phyloP scores from a whole-genome alignment of 2,797 vertebrate species.

The Avahi laniger region DNA sequence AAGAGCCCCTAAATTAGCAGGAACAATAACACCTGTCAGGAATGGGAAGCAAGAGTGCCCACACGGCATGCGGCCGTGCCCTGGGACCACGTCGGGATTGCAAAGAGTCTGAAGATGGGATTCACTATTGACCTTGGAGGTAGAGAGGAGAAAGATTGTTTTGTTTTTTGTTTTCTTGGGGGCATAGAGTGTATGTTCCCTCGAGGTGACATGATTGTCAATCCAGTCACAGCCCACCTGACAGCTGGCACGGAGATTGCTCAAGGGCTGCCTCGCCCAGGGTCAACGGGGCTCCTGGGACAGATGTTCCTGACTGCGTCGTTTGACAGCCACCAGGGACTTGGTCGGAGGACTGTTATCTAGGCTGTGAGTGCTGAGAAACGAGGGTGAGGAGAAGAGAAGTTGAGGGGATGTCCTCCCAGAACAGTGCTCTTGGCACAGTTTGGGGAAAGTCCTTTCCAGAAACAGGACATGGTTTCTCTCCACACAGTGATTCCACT shows the following conservation, averaged over 20 bases:
- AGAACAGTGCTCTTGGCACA: fast-evolving
- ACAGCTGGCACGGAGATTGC: background rate
- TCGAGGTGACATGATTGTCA: background rate
- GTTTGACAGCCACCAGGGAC: background rate
- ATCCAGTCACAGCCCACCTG: fast-evolving
- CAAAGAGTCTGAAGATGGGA: background rate
- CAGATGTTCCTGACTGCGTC: background rate
- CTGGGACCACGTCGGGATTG: background rate
- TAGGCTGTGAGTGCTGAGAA: background rate
- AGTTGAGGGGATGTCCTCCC: fast-evolving
- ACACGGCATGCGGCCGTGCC: fast-evolving
- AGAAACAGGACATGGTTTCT: fast-evolving
- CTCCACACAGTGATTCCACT: fast-evolving
- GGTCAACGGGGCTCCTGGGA: background rate
- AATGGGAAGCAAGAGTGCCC: background rate
- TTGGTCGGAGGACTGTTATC: fast-evolving
- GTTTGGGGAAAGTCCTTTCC: background rate
- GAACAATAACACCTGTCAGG: conserved; percentile 59
- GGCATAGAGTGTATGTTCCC: fast-evolving
- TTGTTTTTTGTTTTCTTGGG: background rate
- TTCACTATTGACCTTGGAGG: conserved; percentile 17
- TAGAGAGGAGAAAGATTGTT: background rate
- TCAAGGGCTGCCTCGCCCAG: background rate
- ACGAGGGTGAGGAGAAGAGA: background rate
- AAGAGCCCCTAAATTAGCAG: conserved; percentile 63